A percentile compares a stretch with the other conserved stretches of the same genome.
Evolutionary conservation across 2,113 vertebrate species (phyloP).

Genomic region (Plotosus lineatus): DNA sequence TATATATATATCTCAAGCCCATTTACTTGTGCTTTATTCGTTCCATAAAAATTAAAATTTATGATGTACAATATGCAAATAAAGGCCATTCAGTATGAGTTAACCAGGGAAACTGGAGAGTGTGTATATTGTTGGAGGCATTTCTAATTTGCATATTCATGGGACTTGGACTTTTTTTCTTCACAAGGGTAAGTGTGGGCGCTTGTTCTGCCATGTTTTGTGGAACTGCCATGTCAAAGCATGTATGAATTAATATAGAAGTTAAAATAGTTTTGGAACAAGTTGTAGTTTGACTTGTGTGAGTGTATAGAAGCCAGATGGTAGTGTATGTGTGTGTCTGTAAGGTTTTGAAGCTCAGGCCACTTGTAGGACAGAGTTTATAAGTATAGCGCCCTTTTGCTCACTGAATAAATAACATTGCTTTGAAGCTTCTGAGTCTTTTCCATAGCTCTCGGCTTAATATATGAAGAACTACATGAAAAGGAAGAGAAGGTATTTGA

Average conservation of each 20-base stretch:
- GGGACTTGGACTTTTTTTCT: background rate
- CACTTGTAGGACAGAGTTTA: conserved; percentile 51
- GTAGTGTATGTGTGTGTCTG: conserved; percentile 17
- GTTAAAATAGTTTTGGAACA: background rate
- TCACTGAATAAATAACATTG: conserved; percentile 2
- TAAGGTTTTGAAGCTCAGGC: conserved; percentile 8
- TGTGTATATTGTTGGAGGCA: conserved; percentile 3
- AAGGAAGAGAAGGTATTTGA: background rate
- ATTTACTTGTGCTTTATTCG: background rate
- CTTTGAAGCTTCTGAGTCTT: conserved; percentile 17
- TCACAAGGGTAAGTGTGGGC: conserved; percentile 11
- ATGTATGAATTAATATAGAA: conserved; percentile 10
- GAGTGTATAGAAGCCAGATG: background rate
- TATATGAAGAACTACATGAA: conserved; percentile 2
- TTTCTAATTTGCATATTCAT: conserved; percentile 25
- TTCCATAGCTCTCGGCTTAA: background rate
- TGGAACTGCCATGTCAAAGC: conserved; percentile 20
- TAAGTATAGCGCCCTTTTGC: conserved; percentile 59
- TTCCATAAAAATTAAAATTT: background rate
- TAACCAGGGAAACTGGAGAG: background rate
- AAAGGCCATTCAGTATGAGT: background rate
- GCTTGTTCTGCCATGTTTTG: conserved; percentile 23
- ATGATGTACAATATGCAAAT: conserved; percentile 4
- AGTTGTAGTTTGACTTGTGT: background rate
- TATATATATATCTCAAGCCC: too few relatives aligned